Evolutionary conservation across 2,888 invertebrate species (phyloP).

Genomic region (Andrena hattorfiana): DNA sequence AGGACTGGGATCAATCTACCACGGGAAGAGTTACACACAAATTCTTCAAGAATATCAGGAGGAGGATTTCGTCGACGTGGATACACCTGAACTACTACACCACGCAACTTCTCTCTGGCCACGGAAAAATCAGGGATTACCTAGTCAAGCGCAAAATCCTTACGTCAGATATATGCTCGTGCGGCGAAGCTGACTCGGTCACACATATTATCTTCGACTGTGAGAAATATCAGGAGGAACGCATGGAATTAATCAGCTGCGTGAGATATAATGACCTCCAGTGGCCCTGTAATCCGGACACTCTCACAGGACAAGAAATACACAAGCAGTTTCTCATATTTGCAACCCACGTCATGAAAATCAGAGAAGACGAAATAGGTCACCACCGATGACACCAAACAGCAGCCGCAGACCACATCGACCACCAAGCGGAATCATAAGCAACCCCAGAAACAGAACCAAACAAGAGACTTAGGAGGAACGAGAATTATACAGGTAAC

Average conservation of each 20-base stretch:
- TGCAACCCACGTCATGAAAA: not conserved
- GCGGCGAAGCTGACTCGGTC: not conserved
- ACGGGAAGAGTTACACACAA: not conserved
- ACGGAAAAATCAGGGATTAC: constrained; percentile 7
- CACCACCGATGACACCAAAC: not conserved
- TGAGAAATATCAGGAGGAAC: fast-evolving
- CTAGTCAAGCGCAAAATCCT: not conserved
- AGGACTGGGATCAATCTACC: not conserved
- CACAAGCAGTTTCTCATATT: not conserved
- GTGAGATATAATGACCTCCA: fast-evolving
- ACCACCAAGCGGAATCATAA: no score
- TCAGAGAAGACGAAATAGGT: not conserved
- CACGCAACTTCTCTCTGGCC: constrained; percentile 4
- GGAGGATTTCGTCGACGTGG: not conserved
- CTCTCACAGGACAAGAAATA: not conserved
- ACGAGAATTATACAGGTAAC: no score
- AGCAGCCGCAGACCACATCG: no score
- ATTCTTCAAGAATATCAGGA: not conserved
- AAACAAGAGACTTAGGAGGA: no score
- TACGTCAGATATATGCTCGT: not conserved
- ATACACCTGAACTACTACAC: not conserved
- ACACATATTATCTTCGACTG: not conserved
- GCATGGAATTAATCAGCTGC: not conserved
- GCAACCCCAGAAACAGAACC: no score
- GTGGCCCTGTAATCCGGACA: not conserved